Percentiles rank a stretch among this genome's conserved stretches.
phyloP scores from a whole-genome alignment of 2,797 vertebrate genomes.

The Chelmon rostratus region DNA sequence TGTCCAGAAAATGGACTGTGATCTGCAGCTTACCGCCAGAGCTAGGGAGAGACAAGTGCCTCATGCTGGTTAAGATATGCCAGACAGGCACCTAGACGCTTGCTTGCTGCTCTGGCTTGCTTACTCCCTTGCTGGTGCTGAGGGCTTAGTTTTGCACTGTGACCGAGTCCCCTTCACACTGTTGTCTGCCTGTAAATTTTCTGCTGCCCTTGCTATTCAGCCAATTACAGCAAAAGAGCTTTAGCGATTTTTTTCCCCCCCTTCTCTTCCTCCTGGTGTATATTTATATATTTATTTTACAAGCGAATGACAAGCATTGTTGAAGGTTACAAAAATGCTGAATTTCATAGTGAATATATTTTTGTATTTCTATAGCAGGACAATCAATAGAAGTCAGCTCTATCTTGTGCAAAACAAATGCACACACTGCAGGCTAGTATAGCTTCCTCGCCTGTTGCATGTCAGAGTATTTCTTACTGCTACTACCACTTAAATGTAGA shows the following conservation, averaged over 20 bases:
- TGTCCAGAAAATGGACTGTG: conserved; percentile 86
- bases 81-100: conserved; percentile 71
- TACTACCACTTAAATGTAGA: conserved; percentile 23
- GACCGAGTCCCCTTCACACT: conserved; percentile 92
- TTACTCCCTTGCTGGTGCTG: conserved; percentile 73
- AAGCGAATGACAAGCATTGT: conserved; percentile 85
- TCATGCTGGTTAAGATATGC: conserved; percentile 76
- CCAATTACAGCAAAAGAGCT: conserved; percentile 91
- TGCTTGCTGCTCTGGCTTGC: conserved; percentile 55
- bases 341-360: conserved; percentile 85
- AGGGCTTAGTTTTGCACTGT: conserved; percentile 82
- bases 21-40: conserved; percentile 79
- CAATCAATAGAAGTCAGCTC: conserved; percentile 84
- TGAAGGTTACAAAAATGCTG: conserved; percentile 90
- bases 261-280: conserved; percentile 72
- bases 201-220: conserved; percentile 91
- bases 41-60: conserved; percentile 75
- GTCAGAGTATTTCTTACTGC: conserved; percentile 38
- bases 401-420: conserved; percentile 77
- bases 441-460: conserved; percentile 69
- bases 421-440: conserved; percentile 56
- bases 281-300: conserved; percentile 88
- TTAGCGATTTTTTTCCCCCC: conserved; percentile 84
- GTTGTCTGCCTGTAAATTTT: conserved; percentile 90
- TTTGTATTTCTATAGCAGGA: conserved; percentile 69